Percentiles rank a stretch among this genome's conserved stretches.
Conservation (phyloP, 2,113 vertebrate genomes). For the Heterochromis multidens region DNA sequence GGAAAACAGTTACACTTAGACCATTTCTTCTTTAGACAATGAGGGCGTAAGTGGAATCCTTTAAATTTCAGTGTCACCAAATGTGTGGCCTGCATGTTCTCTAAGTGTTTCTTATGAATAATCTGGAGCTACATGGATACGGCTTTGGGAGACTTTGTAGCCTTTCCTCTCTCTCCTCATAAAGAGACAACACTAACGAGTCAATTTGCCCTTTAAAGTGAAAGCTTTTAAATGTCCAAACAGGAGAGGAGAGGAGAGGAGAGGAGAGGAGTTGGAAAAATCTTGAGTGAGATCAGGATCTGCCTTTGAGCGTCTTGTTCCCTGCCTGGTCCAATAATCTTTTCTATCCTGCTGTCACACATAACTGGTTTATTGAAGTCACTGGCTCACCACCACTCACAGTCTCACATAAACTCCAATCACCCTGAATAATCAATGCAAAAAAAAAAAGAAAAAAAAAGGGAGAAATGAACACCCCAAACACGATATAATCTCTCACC, state of each 20-base stretch:
- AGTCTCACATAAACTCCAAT: slow-evolving; percentile 1
- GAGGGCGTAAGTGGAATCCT: not conserved
- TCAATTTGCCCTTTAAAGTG: slow-evolving; percentile 6
- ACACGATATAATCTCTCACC: slow-evolving; percentile 38
- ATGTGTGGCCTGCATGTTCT: not conserved
- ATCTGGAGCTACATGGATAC: not conserved
- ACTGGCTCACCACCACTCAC: not conserved
- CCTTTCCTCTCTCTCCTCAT: not conserved
- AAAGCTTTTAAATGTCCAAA: not conserved
- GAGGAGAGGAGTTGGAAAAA: not conserved
- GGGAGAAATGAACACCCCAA: not conserved
- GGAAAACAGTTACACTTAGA: slow-evolving; percentile 9
- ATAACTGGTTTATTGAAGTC: slow-evolving; percentile 20
- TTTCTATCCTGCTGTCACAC: slow-evolving; percentile 10
- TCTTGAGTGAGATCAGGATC: slow-evolving; percentile 1
- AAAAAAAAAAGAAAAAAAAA: not conserved
- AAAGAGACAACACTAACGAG: not conserved
- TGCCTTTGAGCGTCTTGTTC: not conserved
- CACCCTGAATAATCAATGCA: slow-evolving; percentile 9
- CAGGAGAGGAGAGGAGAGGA: not conserved
- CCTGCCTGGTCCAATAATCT: slow-evolving; percentile 10
- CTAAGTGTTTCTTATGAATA: not conserved
- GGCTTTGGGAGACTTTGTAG: not conserved
- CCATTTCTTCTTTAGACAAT: not conserved
- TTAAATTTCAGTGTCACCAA: not conserved